A percentile compares a stretch with the other conserved stretches of the same genome.
Evolutionary conservation across 2,113 vertebrate species (phyloP).

Genomic region (Crypturellus undulatus): DNA sequence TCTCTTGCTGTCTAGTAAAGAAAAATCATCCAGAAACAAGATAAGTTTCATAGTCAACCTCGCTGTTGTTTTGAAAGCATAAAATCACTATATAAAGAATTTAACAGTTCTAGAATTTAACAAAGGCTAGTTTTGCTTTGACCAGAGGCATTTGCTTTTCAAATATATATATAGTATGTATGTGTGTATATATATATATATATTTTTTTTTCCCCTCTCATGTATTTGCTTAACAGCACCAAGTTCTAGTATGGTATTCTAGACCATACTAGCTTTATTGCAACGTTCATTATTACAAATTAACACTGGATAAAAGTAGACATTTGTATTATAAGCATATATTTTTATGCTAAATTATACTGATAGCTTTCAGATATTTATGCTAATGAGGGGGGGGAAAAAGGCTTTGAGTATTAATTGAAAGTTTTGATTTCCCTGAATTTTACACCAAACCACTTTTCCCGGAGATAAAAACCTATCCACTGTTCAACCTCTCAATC

Average conservation of each 20-base stretch:
- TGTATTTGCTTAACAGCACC: neutral
- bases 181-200: too few relatives aligned
- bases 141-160: neutral
- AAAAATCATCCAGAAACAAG: too few relatives aligned
- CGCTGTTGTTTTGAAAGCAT: rapidly evolving
- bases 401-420: neutral
- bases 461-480: neutral
- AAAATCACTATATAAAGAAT: neutral
- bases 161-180: too few relatives aligned
- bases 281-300: neutral
- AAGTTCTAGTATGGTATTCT: rapidly evolving
- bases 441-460: neutral
- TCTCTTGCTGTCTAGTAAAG: neutral
- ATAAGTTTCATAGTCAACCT: too few relatives aligned
- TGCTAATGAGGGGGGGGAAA: neutral
- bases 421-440: rapidly evolving
- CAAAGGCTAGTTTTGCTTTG: rapidly evolving
- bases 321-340: rapidly evolving
- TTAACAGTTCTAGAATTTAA: rapidly evolving
- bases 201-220: neutral
- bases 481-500: too few relatives aligned
- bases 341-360: rapidly evolving
- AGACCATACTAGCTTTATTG: neutral
- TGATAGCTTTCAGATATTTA: neutral
- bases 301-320: neutral